These are phyloP conservation scores for Prenolepis imparis DNA, from an alignment of 2,888 invertebrate species.

Conservation along the genomic window DNA sequence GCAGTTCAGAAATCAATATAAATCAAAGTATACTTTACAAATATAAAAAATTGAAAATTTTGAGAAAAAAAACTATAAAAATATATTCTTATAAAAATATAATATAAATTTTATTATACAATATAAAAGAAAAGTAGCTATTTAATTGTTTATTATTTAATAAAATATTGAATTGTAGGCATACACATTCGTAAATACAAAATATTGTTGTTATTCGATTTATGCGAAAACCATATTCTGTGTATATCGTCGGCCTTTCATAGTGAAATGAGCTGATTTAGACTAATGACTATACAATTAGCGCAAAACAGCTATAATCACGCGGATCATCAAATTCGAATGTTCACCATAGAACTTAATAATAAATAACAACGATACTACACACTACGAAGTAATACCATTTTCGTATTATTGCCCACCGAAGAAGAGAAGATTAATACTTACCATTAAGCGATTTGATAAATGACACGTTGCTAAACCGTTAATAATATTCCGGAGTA, in stretches of 20 bases:
- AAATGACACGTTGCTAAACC: conserved; percentile 56
- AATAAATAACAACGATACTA: conserved; percentile 45
- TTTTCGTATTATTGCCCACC: conserved; percentile 48
- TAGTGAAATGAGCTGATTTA: conserved; percentile 10
- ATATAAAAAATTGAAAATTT: neutral
- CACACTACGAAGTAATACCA: conserved; percentile 23
- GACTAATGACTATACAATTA: conserved; percentile 14
- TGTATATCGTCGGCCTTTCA: neutral
- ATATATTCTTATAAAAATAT: neutral
- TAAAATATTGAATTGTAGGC: neutral
- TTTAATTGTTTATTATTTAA: neutral
- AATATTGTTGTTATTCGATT: neutral
- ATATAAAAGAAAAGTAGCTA: neutral
- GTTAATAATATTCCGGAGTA: conserved; percentile 54
- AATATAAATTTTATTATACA: neutral
- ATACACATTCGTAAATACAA: neutral
- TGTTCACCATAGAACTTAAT: conserved; percentile 5
- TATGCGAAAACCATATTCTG: neutral
- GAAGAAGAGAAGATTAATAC: conserved; percentile 49
- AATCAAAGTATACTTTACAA: neutral
- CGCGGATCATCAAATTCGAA: conserved; percentile 42
- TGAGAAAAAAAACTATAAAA: neutral
- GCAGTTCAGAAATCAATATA: neutral
- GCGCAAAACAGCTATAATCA: neutral
- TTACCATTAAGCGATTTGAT: conserved; percentile 54